Evolutionary conservation across 2,888 invertebrate genomes (phyloP).

Genomic region (Athalia cordata): DNA sequence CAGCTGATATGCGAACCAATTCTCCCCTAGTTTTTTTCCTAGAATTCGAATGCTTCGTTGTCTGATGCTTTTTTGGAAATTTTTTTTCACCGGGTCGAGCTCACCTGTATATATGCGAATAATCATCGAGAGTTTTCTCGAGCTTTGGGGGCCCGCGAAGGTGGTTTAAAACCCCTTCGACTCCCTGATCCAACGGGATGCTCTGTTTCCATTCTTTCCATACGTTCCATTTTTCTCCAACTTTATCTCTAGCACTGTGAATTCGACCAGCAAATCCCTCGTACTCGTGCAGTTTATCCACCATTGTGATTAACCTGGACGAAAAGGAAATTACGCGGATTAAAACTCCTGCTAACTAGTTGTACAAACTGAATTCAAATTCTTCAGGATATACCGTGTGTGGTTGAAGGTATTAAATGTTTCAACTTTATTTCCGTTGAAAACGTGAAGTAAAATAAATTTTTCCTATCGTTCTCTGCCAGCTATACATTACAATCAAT

Average conservation of each 20-base stretch:
- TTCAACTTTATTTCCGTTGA: too few relatives aligned
- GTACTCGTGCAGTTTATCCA: constrained; percentile 88
- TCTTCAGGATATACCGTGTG: too few relatives aligned
- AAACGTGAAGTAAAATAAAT: too few relatives aligned
- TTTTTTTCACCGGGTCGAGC: constrained; percentile 4
- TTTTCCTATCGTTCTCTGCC: too few relatives aligned
- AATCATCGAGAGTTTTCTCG: constrained; percentile 75
- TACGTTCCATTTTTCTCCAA: constrained; percentile 78
- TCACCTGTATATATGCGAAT: constrained; percentile 82
- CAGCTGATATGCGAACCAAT: constrained; percentile 91
- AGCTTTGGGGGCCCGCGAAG: constrained; percentile 66
- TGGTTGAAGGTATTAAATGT: too few relatives aligned
- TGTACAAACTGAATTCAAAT: neutral
- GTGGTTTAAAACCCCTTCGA: constrained; percentile 64
- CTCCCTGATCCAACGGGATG: constrained; percentile 67
- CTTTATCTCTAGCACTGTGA: constrained; percentile 81
- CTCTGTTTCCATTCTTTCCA: constrained; percentile 77
- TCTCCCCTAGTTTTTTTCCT: constrained; percentile 88
- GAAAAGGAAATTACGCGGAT: neutral
- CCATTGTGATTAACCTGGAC: constrained; percentile 74
- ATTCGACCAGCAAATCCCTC: constrained; percentile 84
- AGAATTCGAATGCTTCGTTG: constrained; percentile 51
- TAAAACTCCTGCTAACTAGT: neutral
- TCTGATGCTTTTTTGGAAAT: neutral
- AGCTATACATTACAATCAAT: too few relatives aligned